phyloP scores from a whole-genome alignment of 1,140 invertebrate species.

The Polypedilum pembai region DNA sequence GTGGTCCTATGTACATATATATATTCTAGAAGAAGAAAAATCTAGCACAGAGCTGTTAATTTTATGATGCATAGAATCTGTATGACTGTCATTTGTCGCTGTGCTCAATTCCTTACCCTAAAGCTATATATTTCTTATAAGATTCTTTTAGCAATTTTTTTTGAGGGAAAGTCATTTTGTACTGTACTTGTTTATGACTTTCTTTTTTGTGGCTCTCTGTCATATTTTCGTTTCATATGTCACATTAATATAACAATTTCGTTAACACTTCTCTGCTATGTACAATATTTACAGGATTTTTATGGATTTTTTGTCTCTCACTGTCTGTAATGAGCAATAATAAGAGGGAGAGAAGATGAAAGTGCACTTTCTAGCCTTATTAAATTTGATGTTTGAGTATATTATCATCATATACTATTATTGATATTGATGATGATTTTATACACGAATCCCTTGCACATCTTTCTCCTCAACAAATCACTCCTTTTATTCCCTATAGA shows the following conservation, averaged over 20 bases:
- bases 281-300: neutral
- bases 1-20: neutral
- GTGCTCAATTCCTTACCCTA: neutral
- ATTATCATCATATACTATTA: neutral
- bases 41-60: neutral
- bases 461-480: neutral
- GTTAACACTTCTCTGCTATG: neutral
- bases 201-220: too few relatives aligned
- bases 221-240: slow-evolving; percentile 6
- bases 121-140: neutral
- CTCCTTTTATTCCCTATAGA: neutral
- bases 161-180: too few relatives aligned
- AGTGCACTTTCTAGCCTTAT: slow-evolving; percentile 13
- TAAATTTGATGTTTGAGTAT: neutral
- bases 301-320: slow-evolving; percentile 22
- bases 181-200: too few relatives aligned
- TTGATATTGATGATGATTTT: slow-evolving; percentile 12
- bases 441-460: neutral
- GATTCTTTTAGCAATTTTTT: neutral
- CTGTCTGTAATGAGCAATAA: neutral
- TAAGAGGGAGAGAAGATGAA: neutral
- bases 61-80: slow-evolving; percentile 4
- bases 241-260: slow-evolving; percentile 16
- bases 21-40: neutral
- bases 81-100: neutral